Conservation (phyloP, 2,888 invertebrate genomes). For the Sarcophaga rosellei region DNA sequence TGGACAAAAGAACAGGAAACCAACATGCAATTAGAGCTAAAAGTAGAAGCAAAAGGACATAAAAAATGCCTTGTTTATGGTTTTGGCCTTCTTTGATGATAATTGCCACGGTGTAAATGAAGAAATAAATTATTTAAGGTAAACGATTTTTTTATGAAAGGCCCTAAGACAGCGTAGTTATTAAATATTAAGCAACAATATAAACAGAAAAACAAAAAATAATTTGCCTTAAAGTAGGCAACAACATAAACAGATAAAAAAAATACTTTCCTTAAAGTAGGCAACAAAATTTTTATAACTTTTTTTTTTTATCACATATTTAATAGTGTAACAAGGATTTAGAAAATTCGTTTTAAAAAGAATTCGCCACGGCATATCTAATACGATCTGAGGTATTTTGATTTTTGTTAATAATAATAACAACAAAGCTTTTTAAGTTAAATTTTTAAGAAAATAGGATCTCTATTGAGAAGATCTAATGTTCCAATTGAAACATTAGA, state of each 20-base stretch:
- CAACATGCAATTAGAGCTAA: constrained; percentile 41
- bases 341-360: no score
- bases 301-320: not conserved
- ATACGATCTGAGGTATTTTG: no score
- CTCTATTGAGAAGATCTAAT: no score
- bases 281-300: not conserved
- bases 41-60: constrained; percentile 11
- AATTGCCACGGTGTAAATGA: constrained; percentile 63
- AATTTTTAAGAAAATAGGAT: no score
- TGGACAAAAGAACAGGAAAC: constrained; percentile 13
- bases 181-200: constrained; percentile 37
- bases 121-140: constrained; percentile 70
- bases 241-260: not conserved
- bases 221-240: not conserved
- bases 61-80: constrained; percentile 20
- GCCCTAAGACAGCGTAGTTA: not conserved
- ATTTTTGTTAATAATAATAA: no score
- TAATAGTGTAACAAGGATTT: no score
- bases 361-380: no score
- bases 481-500: no score
- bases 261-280: not conserved
- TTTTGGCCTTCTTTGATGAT: constrained; percentile 29
- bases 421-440: no score
- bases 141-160: constrained; percentile 10
- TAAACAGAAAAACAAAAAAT: not conserved